A percentile compares a stretch with the other conserved stretches of the same genome.
Conservation (phyloP, 2,888 invertebrate genomes). For the Rhogogaster chlorosoma region DNA sequence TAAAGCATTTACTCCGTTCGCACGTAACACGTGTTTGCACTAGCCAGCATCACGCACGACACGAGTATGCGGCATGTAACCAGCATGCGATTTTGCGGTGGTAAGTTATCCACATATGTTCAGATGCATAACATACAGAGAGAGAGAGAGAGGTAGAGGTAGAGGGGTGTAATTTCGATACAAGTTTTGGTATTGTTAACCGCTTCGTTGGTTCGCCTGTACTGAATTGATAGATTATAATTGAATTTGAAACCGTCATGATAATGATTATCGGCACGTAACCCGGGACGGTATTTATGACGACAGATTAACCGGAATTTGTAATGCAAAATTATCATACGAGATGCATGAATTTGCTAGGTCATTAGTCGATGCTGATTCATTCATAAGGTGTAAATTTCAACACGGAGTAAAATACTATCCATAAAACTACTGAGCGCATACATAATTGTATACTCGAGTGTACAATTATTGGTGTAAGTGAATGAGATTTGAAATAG, state of each 20-base stretch:
- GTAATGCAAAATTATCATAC: conserved; percentile 37
- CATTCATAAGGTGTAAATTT: not conserved
- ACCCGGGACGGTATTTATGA: conserved; percentile 18
- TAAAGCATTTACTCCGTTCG: conserved; percentile 7
- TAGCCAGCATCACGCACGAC: conserved; percentile 7
- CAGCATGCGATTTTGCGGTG: not conserved
- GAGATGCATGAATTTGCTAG: not conserved
- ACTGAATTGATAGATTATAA: conserved; percentile 44
- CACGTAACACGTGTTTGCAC: conserved; percentile 33
- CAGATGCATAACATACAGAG: not conserved
- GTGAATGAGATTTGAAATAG: not conserved
- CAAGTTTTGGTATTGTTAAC: conserved; percentile 36
- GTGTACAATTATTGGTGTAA: not conserved
- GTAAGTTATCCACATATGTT: conserved; percentile 7
- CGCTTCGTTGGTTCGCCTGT: conserved; percentile 1
- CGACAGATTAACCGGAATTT: conserved; percentile 39
- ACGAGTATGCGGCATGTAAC: conserved; percentile 19
- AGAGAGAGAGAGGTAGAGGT: not conserved
- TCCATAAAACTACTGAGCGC: not conserved
- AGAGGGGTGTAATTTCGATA: not conserved
- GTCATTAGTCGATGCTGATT: not conserved
- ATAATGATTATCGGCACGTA: conserved; percentile 23
- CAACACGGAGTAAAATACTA: not conserved
- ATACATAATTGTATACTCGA: not conserved
- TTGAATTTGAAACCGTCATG: conserved; percentile 47